Evolutionary conservation across 2,888 invertebrate species (phyloP).

Genomic region (Halocaridina rubra): DNA sequence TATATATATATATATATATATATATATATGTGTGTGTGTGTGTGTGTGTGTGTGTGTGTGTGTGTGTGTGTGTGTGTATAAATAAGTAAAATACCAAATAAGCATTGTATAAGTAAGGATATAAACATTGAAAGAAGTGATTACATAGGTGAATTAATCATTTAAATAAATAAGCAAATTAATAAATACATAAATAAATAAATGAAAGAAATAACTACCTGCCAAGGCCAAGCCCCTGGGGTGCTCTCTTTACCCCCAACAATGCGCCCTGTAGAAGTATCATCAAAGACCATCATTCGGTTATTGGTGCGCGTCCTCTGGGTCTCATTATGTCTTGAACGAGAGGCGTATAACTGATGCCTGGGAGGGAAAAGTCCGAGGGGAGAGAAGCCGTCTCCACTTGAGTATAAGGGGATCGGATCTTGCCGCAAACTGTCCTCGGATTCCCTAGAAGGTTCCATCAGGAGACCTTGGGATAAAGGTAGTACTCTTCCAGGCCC

Average conservation of each 20-base stretch:
- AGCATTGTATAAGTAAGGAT: no score
- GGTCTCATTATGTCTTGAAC: not conserved
- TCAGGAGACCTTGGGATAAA: not conserved
- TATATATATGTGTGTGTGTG: not conserved
- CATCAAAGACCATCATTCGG: conserved; percentile 59
- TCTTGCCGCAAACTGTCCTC: not conserved
- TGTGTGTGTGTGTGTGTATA: no score
- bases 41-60: not conserved
- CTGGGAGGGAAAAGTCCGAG: not conserved
- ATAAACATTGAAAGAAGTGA: no score
- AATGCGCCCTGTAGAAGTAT: conserved; percentile 73
- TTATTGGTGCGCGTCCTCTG: conserved; percentile 38
- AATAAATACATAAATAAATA: no score
- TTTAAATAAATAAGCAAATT: no score
- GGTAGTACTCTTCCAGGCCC: no score
- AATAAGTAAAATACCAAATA: not conserved
- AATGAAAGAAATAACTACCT: no score
- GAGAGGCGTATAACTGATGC: not conserved
- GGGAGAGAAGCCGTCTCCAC: not conserved
- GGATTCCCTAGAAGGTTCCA: not conserved
- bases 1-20: not conserved
- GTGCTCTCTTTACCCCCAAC: conserved; percentile 82
- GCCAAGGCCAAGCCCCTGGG: conserved; percentile 88
- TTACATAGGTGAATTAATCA: no score
- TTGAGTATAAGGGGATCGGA: not conserved